A percentile compares a stretch with the other conserved stretches of the same genome.
phyloP scores from a whole-genome alignment of 2,113 vertebrate genomes.

The Trochalopteron elliotii region DNA sequence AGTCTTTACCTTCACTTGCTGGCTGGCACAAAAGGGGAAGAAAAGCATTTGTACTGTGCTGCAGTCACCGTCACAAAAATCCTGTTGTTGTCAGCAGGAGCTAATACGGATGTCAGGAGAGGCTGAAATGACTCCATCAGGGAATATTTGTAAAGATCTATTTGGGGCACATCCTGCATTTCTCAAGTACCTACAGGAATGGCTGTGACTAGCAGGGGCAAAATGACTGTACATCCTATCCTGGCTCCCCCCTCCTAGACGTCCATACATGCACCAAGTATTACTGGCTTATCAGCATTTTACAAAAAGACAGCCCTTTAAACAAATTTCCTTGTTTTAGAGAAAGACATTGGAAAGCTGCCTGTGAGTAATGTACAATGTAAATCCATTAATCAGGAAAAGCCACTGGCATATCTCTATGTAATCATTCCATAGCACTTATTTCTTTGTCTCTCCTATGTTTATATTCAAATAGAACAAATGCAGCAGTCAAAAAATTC shows the following conservation, averaged over 20 bases:
- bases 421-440: neutral
- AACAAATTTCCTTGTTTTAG: neutral
- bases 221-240: slow-evolving; percentile 1
- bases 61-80: neutral
- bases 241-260: neutral
- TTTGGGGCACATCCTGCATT: slow-evolving; percentile 46
- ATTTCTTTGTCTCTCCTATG: neutral
- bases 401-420: neutral
- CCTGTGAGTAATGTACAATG: neutral
- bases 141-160: neutral
- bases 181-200: neutral
- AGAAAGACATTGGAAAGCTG: neutral
- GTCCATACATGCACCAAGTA: fast-evolving
- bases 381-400: slow-evolving; percentile 31
- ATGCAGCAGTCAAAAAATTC: neutral
- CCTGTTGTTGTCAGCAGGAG: neutral
- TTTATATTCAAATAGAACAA: slow-evolving; percentile 6
- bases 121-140: neutral
- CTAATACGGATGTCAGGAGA: neutral
- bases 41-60: neutral
- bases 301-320: neutral
- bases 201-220: neutral
- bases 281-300: fast-evolving
- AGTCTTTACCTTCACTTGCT: neutral
- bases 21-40: neutral